Percentiles rank a stretch among this genome's conserved stretches.
Conservation (phyloP, 2,888 invertebrate genomes). For the Drosophila picticornis region DNA sequence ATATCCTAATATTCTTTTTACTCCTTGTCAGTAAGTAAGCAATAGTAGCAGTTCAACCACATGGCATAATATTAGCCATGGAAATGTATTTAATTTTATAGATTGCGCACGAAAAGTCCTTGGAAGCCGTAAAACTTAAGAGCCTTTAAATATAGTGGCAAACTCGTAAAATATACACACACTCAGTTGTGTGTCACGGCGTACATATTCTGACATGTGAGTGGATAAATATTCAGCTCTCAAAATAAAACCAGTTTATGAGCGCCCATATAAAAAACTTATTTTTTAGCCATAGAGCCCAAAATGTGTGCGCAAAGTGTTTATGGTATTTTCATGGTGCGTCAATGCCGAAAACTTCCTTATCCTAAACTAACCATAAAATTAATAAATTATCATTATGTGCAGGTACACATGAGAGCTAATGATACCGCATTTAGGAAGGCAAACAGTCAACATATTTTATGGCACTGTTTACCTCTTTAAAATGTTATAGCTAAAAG, state of each 20-base stretch:
- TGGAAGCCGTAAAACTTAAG: conserved; percentile 44
- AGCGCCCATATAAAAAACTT: conserved; percentile 33
- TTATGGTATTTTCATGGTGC: conserved; percentile 58
- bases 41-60: conserved; percentile 35
- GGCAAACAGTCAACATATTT: conserved; percentile 25
- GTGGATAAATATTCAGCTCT: conserved; percentile 59
- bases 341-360: conserved; percentile 28
- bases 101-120: conserved; percentile 23
- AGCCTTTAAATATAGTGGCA: conserved; percentile 58
- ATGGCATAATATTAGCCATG: conserved; percentile 19
- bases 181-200: conserved; percentile 14
- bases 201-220: conserved; percentile 24
- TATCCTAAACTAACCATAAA: conserved; percentile 53
- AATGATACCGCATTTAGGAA: conserved; percentile 23
- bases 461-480: conserved; percentile 30
- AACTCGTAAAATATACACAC: conserved; percentile 57
- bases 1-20: background rate
- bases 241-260: conserved; percentile 67
- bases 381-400: conserved; percentile 64
- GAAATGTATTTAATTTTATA: conserved; percentile 49
- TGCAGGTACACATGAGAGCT: conserved; percentile 12
- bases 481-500: conserved; percentile 37
- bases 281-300: background rate
- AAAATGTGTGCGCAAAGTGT: conserved; percentile 48
- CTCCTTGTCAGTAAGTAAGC: background rate